Evolutionary conservation across 2,888 invertebrate genomes (phyloP).

Genomic region (Parascotia fuliginaria): DNA sequence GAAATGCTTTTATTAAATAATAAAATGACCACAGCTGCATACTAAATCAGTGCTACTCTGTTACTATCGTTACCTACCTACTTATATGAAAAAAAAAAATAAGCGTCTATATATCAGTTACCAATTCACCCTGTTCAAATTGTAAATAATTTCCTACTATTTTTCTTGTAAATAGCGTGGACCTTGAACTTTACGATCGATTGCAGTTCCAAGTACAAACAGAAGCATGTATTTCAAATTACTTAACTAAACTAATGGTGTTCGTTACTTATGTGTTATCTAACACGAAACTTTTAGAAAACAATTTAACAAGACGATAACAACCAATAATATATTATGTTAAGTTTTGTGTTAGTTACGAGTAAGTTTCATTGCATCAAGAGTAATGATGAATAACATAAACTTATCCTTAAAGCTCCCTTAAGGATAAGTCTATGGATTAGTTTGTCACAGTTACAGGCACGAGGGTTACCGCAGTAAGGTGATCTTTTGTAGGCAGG

Average conservation of each 20-base stretch:
- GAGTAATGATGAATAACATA: no score
- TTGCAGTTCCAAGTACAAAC: conserved; percentile 48
- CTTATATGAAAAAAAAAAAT: conserved; percentile 22
- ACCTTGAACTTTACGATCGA: conserved; percentile 54
- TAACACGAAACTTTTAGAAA: conserved; percentile 17
- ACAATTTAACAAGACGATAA: background rate
- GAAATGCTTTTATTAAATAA: no score
- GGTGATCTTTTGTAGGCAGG: no score
- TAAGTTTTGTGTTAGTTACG: no score
- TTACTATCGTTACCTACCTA: background rate
- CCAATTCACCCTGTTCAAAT: conserved; percentile 32
- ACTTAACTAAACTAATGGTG: conserved; percentile 26
- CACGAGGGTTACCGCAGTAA: no score
- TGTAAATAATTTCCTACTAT: conserved; percentile 17
- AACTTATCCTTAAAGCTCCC: no score
- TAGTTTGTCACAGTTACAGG: no score
- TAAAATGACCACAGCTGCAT: no score
- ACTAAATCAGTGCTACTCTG: background rate
- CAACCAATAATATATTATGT: no score
- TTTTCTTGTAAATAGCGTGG: conserved; percentile 35
- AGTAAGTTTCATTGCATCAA: no score
- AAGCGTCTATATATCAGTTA: conserved; percentile 16
- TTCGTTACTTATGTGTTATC: conserved; percentile 10
- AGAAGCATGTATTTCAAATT: conserved; percentile 34
- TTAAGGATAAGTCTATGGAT: no score